Evolutionary conservation across 92 coral and sea anemone genomes (phyloP).

Genomic region (Paramuricea clavata): DNA sequence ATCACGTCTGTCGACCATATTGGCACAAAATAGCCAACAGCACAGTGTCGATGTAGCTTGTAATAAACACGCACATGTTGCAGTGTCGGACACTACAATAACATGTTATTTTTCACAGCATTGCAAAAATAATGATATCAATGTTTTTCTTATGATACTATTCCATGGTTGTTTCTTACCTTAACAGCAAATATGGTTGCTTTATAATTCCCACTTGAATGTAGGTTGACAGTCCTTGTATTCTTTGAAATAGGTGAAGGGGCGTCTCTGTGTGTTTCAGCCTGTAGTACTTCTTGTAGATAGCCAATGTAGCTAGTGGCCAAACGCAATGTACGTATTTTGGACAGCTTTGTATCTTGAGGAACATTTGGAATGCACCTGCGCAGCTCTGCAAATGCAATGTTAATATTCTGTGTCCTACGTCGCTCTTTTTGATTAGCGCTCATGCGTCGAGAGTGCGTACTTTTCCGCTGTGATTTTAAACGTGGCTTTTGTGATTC

Average conservation of each 20-base stretch:
- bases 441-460: constrained; percentile 51
- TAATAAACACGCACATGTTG: neutral
- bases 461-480: constrained; percentile 41
- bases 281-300: constrained; percentile 34
- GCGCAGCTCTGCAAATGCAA: constrained; percentile 51
- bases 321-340: constrained; percentile 49
- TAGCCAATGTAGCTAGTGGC: constrained; percentile 49
- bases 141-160: neutral
- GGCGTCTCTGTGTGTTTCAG: constrained; percentile 7
- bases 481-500: constrained; percentile 38
- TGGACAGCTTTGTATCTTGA: constrained; percentile 48
- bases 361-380: constrained; percentile 53
- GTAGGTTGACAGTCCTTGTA: constrained; percentile 16
- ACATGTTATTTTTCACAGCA: neutral
- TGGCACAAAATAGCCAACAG: neutral
- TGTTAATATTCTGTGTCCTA: constrained; percentile 50
- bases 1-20: neutral
- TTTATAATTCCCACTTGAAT: constrained; percentile 29
- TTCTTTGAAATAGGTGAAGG: constrained; percentile 20
- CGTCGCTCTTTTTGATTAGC: constrained; percentile 52
- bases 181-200: constrained; percentile 40
- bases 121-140: neutral
- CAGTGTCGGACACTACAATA: neutral
- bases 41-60: neutral
- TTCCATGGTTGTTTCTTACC: constrained; percentile 21